Base-by-base conservation (phyloP, 30 jellyfish, hydroid and myxozoan species). In the Clytia hemisphaerica region DNA sequence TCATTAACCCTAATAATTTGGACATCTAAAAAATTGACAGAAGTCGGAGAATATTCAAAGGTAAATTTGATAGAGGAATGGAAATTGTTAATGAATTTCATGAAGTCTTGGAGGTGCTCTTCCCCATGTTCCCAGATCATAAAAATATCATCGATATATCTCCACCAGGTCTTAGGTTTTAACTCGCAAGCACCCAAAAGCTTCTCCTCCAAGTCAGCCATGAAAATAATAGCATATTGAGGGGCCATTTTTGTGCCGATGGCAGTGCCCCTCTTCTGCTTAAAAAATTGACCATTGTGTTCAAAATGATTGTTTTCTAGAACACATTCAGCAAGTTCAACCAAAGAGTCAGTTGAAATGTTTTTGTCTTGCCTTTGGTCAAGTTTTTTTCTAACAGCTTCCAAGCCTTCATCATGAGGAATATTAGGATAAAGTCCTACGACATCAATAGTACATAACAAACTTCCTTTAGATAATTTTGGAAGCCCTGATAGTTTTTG, bases 351-450 rank as follows among this genome's bases (percentile, higher is more conserved):
- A 9, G 53, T 42, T 42, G 53, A 15, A 42, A n/a, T 42, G n/a
- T 42, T n/a, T n/a, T 15, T 9, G 12, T 10, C 33, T 9, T 22
- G 12, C 53, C 53, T 42, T 9, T 42, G 12, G 53, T 42, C n/a
- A n/a, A n/a, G n/a, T n/a, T n/a, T n/a, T n/a, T n/a, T n/a, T n/a
- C n/a, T n/a, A n/a, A n/a, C n/a, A n/a, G 53, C 53, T n/a, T 42
- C 15, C n/a, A 12, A n/a, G n/a, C 53, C 65, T n/a, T 42, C 53
- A 9, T 42, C 53, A 42, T 42, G 53, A 9, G 53, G 53, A 42
- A 42, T 42, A n/a, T 30, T 58, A 19, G 71, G 71, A 15, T 58
- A 58, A 4, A 58, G 15, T 6, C 71, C 71, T 45, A 18, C 53
- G n/a, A 42, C 53, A n/a, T n/a, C n/a, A n/a, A n/a, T n/a, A n/a